Evolutionary conservation across 2,113 vertebrate genomes (phyloP), one percentile per base, ranked within the genome.

Genomic region (Sinocyclocheilus grahami): DNA sequence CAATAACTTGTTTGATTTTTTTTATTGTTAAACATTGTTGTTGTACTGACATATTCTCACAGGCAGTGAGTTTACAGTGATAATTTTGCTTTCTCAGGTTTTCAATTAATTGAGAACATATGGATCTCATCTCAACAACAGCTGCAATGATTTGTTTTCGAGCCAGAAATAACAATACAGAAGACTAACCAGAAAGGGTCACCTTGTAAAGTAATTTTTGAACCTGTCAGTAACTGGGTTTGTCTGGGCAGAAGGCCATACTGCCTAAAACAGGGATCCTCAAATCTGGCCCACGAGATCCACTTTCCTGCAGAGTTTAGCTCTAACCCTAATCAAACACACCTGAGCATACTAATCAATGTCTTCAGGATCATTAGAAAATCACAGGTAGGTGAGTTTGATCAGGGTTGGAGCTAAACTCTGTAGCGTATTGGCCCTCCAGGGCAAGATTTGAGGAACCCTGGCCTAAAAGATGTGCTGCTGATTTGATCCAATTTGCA

Each of bases 161-260:
- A 79, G 60, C 82, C 92, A 91, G 90, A 92, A 92, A 91, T 89
- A 90, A 92, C 92, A 91, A 91, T 91, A 78, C 80, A 79, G 88
- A n/a, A 60, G 20, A 60, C 7, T 60, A 60, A 60, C 58, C 58
- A 22, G 20, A 83, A 88, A 90, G 89, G 89, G 89, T 89, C 87
- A 13, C 85, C 84, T 69, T 78, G 76, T 22, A 37, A 37, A 78
- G 27, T 33, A 18, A 58, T 78, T 78, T 78, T 58, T 78, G 33
- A 78, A 58, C 76, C 27, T 78, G 48, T 78, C 51, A 22, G 5
- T 78, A 37, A 58, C 33, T 33, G 24, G 51, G 53, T 30, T 30
- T 20, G 27, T 78, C 76, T 58, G 51, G 51, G 48, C 51, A 33
- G 48, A 30, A 24, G 24, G 24, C 39, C 72, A 75, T 75, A 14